Evolutionary conservation across 2,113 vertebrate genomes (phyloP).

Genomic region (Cyphomyrus plagiostoma): DNA sequence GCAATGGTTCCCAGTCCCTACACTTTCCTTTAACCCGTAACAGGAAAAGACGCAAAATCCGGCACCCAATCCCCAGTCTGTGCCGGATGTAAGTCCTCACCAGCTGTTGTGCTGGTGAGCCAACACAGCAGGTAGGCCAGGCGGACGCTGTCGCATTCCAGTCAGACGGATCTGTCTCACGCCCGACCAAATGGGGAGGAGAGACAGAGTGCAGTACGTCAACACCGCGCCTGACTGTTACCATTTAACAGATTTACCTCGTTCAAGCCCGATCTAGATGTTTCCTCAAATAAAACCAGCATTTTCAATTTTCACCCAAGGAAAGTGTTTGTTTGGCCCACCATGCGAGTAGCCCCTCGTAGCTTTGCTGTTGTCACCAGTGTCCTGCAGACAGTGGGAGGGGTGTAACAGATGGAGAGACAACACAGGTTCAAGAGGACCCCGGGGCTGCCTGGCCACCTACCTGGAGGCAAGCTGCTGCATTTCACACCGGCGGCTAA

Average conservation of each 20-base stretch:
- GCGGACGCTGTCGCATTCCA: not conserved
- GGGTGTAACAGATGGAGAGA: constrained; percentile 15
- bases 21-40: not conserved
- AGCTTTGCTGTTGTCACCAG: not conserved
- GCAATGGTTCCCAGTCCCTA: not conserved
- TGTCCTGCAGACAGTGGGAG: not conserved
- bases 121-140: not conserved
- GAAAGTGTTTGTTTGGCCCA: not conserved
- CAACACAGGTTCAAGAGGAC: not conserved
- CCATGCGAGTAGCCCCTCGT: not conserved
- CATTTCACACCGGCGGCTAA: constrained; percentile 18
- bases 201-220: not conserved
- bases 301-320: not conserved
- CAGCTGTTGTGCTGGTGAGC: not conserved
- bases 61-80: not conserved
- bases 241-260: not conserved
- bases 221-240: not conserved
- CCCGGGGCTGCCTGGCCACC: constrained; percentile 1
- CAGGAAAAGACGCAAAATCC: not conserved
- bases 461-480: constrained; percentile 1
- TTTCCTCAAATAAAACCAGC: not conserved
- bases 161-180: not conserved
- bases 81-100: not conserved
- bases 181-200: not conserved
- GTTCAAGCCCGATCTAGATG: not conserved